phyloP scores from a whole-genome alignment of 2,888 invertebrate species.

The Melanargia galathea region DNA sequence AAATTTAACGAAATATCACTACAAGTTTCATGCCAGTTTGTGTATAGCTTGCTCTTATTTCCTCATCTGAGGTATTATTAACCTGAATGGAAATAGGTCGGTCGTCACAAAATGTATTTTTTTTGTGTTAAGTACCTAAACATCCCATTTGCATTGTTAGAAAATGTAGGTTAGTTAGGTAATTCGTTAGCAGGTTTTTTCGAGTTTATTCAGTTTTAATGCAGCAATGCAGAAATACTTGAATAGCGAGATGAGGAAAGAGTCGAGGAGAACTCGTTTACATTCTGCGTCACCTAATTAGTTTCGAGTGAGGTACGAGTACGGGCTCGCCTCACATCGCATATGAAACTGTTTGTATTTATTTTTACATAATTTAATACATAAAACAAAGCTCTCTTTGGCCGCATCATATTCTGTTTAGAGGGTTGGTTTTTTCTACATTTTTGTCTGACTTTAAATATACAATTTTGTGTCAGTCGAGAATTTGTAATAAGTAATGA shows the following conservation, averaged over 20 bases:
- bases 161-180: too few relatives aligned
- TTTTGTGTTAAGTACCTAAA: too few relatives aligned
- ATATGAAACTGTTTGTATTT: background rate
- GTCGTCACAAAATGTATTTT: too few relatives aligned
- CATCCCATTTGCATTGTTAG: too few relatives aligned
- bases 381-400: too few relatives aligned
- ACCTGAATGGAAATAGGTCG: too few relatives aligned
- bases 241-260: conserved; percentile 9
- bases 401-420: conserved; percentile 27
- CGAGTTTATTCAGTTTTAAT: conserved; percentile 13
- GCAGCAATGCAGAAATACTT: conserved; percentile 15
- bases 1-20: too few relatives aligned
- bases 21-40: too few relatives aligned
- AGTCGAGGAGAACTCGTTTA: conserved; percentile 10
- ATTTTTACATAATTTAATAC: background rate
- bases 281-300: conserved; percentile 17
- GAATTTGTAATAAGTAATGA: too few relatives aligned
- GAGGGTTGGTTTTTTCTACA: conserved; percentile 8
- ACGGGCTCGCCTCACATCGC: background rate
- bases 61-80: too few relatives aligned
- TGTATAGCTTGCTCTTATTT: too few relatives aligned
- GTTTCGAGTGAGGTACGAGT: conserved; percentile 6
- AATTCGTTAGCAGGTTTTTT: conserved; percentile 7
- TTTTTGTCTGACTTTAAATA: conserved; percentile 36
- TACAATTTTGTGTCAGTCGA: too few relatives aligned